These are phyloP conservation scores for Mimachlamys varia DNA, from an alignment of 2,888 invertebrate genomes.

Conservation along the genomic window DNA sequence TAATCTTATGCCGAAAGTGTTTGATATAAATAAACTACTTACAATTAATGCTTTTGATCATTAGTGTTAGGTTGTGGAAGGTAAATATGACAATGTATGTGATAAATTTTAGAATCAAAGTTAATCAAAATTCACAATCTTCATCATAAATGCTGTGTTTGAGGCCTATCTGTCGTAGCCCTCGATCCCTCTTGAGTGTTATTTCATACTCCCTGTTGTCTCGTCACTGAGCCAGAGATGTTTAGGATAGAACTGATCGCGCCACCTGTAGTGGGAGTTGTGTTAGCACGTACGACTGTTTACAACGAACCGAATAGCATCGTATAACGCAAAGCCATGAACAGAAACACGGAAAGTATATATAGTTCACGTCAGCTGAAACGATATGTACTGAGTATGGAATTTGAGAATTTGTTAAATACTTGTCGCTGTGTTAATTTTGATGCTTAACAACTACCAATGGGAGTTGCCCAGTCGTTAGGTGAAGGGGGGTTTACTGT, in stretches of 20 bases:
- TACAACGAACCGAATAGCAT: not conserved
- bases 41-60: too few relatives aligned
- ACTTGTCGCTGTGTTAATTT: too few relatives aligned
- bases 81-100: not conserved
- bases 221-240: not conserved
- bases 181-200: not conserved
- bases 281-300: not conserved
- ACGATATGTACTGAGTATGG: not conserved
- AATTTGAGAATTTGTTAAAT: not conserved
- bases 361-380: not conserved
- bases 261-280: not conserved
- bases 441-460: too few relatives aligned
- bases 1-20: too few relatives aligned
- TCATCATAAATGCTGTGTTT: not conserved
- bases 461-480: too few relatives aligned
- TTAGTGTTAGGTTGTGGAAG: too few relatives aligned
- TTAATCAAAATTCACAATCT: not conserved
- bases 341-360: not conserved
- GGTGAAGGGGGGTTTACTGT: too few relatives aligned
- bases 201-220: not conserved
- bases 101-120: too few relatives aligned
- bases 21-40: too few relatives aligned
- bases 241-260: not conserved
- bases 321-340: not conserved
- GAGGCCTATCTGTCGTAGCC: not conserved